Evolutionary conservation across 1,140 invertebrate genomes (phyloP), one percentile per base, ranked within the genome.

Genomic region (Calephelis nemesis): DNA sequence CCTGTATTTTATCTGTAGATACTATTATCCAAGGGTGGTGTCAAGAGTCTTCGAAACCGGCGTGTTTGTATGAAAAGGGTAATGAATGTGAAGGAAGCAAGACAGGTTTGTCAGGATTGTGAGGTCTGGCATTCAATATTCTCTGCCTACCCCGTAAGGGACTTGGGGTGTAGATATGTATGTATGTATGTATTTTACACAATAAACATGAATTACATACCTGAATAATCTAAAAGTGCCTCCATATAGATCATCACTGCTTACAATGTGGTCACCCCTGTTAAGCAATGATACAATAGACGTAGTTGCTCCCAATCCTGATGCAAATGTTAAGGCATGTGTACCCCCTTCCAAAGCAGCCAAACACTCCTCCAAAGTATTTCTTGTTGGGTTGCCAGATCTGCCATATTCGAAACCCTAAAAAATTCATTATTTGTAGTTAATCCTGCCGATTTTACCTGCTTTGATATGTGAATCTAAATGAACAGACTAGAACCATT

Each of bases 181-280:
- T n/a, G n/a, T n/a, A n/a, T n/a, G n/a, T n/a, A n/a, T n/a, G n/a
- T n/a, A n/a, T n/a, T n/a, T n/a, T n/a, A n/a, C n/a, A 13, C 4
- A 54, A 5, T 19, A 3, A 40, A 4, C 9, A 52, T 58, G 30
- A 62, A n/a, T n/a, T 54, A 69, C 65, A 71, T 71, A 91, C 92
- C 90, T 91, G 62, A 95, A 93, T 13, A 94, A 91, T 76, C 96
- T 93, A 74, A 95, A 95, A 5, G 98, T 99, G 12, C 98, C 99
- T 66, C 98, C 99, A 85, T 99, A 99, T 7, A 99, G 93, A 92
- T 99, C 98, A 91, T 99, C 97, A 71, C 96, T 96, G 69, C 95
- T 95, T 47, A 99, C 83, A 6, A 99, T 93, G 84, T 99, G 98
- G 90, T 99, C 98, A 0, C 98, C 98, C 71, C 92, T 71, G 63